Evolutionary conservation across 2,113 vertebrate genomes (phyloP), one percentile per base, ranked within the genome.

Genomic region (Eurystomus gularis): DNA sequence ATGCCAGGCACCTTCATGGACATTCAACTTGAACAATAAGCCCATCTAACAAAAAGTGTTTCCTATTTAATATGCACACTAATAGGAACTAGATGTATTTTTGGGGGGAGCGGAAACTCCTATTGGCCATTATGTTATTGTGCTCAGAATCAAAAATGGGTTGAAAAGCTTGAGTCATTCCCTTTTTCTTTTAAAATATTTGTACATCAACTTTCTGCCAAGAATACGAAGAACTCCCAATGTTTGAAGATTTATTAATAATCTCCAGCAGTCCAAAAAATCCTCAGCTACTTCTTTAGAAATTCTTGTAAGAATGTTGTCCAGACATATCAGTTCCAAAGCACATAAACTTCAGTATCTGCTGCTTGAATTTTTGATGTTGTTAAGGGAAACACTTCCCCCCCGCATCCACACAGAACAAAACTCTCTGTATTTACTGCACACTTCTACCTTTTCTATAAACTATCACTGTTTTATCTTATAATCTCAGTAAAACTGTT

Each of bases 121-220:
- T 46, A 65, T 10, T 90, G 46, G 51, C 42, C 49, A 42, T 46
- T 44, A 70, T 23, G 49, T 44, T 90, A 66, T 13, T 65, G 40
- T 66, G 71, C 42, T 86, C 76, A 29, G 70, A 90, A 88, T 77
- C 62, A 83, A 88, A 92, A 92, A 72, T 2, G 5, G 49, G 3
- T 42, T 92, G 71, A 77, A 93, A 77, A 78, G 58, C 51, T 86
- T 65, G 82, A 92, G 40, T 66, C 37, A 80, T 51, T 71, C 37
- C 19, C 29, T 94, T 85, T 85, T 82, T 54, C 49, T 65, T 93
- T 83, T 86, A 83, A 92, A 92, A 66, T 92, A 85, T 31, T 48
- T 60, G 12, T 25, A 62, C 28, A 60, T 71, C 51, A 75, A 48
- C 42, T 71, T 88, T 86, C 46, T 86, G 86, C 88, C 94, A 94